Conservation (phyloP, 2,113 vertebrate species). For the Helogale parvula region DNA sequence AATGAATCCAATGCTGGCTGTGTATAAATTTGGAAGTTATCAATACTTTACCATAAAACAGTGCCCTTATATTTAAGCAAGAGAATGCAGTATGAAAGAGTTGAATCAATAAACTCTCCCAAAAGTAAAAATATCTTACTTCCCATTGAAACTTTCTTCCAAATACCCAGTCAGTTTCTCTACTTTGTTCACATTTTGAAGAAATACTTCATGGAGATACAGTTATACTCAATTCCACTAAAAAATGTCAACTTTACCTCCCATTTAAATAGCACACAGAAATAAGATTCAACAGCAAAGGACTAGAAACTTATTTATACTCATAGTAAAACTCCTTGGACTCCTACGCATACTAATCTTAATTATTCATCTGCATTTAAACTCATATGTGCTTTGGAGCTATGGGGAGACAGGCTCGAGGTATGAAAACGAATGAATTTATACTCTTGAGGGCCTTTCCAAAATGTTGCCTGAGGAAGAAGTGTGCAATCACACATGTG, state of each 20-base stretch:
- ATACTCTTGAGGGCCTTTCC: not conserved
- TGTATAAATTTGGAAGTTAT: not conserved
- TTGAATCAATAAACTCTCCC: not conserved
- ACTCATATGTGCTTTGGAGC: not conserved
- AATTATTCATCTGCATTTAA: not conserved
- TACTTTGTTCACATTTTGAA: not conserved
- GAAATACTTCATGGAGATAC: not conserved
- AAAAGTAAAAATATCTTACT: not conserved
- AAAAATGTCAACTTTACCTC: not conserved
- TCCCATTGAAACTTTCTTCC: not conserved
- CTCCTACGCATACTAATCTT: not conserved
- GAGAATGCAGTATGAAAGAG: not conserved
- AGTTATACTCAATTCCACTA: not conserved
- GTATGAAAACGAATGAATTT: not conserved
- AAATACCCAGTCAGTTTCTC: not conserved
- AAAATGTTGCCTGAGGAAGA: not conserved
- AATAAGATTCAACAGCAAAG: not conserved
- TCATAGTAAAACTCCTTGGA: not conserved
- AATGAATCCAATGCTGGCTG: not conserved
- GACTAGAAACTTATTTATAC: not conserved
- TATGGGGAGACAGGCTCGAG: not conserved
- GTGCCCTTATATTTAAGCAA: not conserved
- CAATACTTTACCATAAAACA: slow-evolving; percentile 18
- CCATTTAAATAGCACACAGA: not conserved
- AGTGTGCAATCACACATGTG: not conserved